Evolutionary conservation across 2,113 vertebrate genomes (phyloP).

Genomic region (Nipponia nippon): DNA sequence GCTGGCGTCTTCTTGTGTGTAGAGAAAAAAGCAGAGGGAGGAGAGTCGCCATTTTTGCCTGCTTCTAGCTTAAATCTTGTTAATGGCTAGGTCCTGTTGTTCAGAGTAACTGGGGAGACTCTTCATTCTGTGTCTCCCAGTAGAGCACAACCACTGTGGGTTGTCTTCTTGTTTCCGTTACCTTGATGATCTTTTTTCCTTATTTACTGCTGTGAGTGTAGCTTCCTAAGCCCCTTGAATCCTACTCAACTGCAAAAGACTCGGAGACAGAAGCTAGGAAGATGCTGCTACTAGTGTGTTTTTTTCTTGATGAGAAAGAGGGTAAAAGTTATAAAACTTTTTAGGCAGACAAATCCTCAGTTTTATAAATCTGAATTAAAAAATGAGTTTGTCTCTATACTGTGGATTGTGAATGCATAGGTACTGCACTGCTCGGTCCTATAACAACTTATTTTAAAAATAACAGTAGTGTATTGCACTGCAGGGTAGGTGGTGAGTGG

Average conservation of each 20-base stretch:
- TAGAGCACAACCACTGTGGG: background rate
- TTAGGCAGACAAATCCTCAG: too few species aligned
- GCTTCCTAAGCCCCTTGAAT: background rate
- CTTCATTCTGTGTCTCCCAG: background rate
- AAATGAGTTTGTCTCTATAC: background rate
- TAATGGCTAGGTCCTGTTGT: background rate
- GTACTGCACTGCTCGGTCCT: background rate
- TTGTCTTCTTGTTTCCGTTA: background rate
- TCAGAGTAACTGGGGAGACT: background rate
- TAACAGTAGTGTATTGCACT: background rate
- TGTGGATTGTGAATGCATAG: background rate
- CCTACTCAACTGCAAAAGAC: background rate
- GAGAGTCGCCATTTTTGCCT: background rate
- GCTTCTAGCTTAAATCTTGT: background rate
- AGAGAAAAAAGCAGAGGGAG: background rate
- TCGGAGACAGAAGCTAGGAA: background rate
- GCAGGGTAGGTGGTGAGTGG: background rate
- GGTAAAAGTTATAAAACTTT: background rate
- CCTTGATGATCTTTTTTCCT: background rate
- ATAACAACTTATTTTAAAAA: background rate
- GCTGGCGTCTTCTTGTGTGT: background rate
- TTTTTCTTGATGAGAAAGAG: background rate
- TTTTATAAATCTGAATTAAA: background rate
- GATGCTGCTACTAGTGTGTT: background rate
- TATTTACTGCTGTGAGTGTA: background rate